Conservation (phyloP, 2,797 vertebrate species). For the Melanotaenia parkinsoni region DNA sequence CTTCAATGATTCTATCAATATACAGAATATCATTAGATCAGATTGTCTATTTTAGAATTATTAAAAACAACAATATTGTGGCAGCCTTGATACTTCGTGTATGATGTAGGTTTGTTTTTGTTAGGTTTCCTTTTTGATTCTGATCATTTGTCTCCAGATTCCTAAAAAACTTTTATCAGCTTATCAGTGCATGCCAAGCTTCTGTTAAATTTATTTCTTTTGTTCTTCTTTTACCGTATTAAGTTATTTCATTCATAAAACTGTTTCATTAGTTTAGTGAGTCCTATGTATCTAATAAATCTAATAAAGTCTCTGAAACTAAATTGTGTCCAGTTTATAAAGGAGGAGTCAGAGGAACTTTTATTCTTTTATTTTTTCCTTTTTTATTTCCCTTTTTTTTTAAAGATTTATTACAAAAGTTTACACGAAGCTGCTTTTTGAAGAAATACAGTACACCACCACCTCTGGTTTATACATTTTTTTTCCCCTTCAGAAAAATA, state of each 20-base stretch:
- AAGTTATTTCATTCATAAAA: slow-evolving; percentile 73
- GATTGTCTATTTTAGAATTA: slow-evolving; percentile 82
- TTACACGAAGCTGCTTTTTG: slow-evolving; percentile 94
- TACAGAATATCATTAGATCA: slow-evolving; percentile 78
- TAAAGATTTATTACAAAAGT: slow-evolving; percentile 88
- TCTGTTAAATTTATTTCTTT: slow-evolving; percentile 58
- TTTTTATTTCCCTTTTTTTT: slow-evolving; percentile 32
- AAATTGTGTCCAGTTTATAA: slow-evolving; percentile 24
- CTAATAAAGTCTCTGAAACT: slow-evolving; percentile 77
- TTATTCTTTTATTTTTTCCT: slow-evolving; percentile 37
- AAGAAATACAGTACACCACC: slow-evolving; percentile 89
- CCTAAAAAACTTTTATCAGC: slow-evolving; percentile 46
- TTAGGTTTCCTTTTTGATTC: slow-evolving; percentile 67
- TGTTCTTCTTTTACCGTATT: slow-evolving; percentile 58
- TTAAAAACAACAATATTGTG: slow-evolving; percentile 75
- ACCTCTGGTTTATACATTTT: slow-evolving; percentile 76
- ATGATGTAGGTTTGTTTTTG: slow-evolving; percentile 55
- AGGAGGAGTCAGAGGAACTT: slow-evolving; percentile 71
- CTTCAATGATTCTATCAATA: slow-evolving; percentile 72
- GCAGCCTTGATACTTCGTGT: slow-evolving; percentile 68
- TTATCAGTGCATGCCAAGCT: slow-evolving; percentile 76
- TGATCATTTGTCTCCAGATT: slow-evolving; percentile 52
- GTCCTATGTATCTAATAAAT: slow-evolving; percentile 71
- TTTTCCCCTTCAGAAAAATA: slow-evolving; percentile 89
- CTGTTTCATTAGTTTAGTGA: slow-evolving; percentile 70